Evolutionary conservation across 35 echinoderm and acorn worm species (phyloP).

Genomic region (Patiria miniata): DNA sequence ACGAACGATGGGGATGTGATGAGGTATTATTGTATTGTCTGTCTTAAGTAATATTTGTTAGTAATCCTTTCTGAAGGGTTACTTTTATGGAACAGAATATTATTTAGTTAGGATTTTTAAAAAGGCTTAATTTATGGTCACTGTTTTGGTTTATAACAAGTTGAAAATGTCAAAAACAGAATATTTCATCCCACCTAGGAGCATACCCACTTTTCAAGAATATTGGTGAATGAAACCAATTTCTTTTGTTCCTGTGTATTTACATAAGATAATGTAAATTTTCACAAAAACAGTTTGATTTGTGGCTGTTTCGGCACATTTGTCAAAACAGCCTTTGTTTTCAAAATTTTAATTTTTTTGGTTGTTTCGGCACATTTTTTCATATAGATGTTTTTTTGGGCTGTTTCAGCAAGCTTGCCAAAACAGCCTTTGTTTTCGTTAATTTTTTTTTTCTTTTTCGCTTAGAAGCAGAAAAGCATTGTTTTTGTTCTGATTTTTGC

Average conservation of each 20-base stretch:
- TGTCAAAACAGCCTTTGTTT: not conserved
- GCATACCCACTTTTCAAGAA: not conserved
- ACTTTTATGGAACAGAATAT: not conserved
- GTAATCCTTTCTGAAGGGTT: not conserved
- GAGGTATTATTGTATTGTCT: constrained; percentile 23
- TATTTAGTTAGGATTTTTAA: not conserved
- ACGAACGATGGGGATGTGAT: constrained; percentile 65
- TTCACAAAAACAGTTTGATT: too few relatives aligned
- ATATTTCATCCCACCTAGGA: not conserved
- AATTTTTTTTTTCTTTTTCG: too few relatives aligned
- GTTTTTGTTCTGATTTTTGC: too few relatives aligned
- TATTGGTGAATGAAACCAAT: not conserved
- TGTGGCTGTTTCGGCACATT: not conserved
- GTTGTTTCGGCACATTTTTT: not conserved
- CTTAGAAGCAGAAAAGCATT: too few relatives aligned
- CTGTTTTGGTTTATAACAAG: not conserved
- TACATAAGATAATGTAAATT: too few relatives aligned
- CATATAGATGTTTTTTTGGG: not conserved
- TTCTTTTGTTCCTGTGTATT: not conserved
- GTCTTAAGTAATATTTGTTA: not conserved
- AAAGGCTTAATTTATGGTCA: not conserved
- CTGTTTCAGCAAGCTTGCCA: too few relatives aligned
- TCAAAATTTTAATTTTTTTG: constrained; percentile 6
- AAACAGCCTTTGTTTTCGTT: too few relatives aligned
- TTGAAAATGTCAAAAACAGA: not conserved